phyloP scores from a whole-genome alignment of 2,888 invertebrate species.

The Notocelia uddmanniana region DNA sequence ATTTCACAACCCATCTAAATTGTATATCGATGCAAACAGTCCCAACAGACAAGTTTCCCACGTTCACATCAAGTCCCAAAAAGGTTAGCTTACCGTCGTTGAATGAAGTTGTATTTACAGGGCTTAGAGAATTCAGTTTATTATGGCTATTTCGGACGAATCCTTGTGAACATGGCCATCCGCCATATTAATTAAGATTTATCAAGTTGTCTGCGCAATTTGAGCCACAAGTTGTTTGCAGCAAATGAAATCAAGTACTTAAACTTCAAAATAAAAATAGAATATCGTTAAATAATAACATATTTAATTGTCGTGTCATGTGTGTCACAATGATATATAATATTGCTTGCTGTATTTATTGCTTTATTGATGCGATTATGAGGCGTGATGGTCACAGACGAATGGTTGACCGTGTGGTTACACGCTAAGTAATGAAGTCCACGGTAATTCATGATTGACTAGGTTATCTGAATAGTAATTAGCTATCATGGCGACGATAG shows the following conservation, averaged over 20 bases:
- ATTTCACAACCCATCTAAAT: no score
- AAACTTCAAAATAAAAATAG: constrained; percentile 21
- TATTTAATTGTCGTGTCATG: constrained; percentile 21
- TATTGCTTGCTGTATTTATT: not conserved
- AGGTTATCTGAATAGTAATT: constrained; percentile 34
- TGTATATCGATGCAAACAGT: no score
- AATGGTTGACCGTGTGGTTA: constrained; percentile 21
- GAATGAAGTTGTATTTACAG: not conserved
- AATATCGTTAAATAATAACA: constrained; percentile 15
- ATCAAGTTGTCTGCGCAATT: not conserved
- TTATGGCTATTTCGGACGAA: not conserved
- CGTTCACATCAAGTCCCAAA: no score
- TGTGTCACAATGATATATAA: constrained; percentile 12
- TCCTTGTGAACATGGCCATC: not conserved
- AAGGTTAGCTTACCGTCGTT: not conserved
- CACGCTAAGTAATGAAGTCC: not conserved
- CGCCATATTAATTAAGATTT: not conserved
- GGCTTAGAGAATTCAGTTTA: not conserved
- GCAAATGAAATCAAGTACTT: constrained; percentile 2
- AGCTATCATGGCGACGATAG: constrained; percentile 4
- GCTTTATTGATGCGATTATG: constrained; percentile 37
- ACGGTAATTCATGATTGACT: constrained; percentile 13
- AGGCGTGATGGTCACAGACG: constrained; percentile 32
- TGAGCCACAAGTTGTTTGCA: not conserved
- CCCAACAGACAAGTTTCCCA: no score